phyloP scores from a whole-genome alignment of 2,113 vertebrate genomes.

The Siniperca knerii region DNA sequence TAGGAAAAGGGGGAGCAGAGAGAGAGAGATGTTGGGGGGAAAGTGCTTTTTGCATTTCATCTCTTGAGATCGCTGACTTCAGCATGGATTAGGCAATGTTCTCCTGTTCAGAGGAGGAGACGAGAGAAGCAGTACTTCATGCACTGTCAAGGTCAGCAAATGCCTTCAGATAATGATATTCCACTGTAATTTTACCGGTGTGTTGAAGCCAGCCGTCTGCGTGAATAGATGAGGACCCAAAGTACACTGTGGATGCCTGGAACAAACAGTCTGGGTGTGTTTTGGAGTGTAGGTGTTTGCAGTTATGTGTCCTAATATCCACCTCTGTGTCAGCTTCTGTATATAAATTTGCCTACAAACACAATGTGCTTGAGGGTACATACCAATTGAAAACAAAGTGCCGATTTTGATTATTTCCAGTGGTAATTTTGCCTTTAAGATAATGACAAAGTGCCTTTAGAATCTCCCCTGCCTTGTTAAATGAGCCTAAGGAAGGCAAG shows the following conservation, averaged over 20 bases:
- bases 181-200: slow-evolving; percentile 78
- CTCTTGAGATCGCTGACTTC: slow-evolving; percentile 79
- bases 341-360: slow-evolving; percentile 30
- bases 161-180: slow-evolving; percentile 78
- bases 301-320: slow-evolving; percentile 17
- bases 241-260: slow-evolving; percentile 16
- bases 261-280: slow-evolving; percentile 49
- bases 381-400: slow-evolving; percentile 28
- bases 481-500: slow-evolving; percentile 63
- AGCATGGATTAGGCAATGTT: slow-evolving; percentile 78
- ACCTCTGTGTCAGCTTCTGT: slow-evolving; percentile 33
- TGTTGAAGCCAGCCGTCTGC: slow-evolving; percentile 64
- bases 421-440: slow-evolving; percentile 38
- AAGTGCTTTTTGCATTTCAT: slow-evolving; percentile 72
- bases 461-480: slow-evolving; percentile 62
- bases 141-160: slow-evolving; percentile 77
- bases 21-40: neutral
- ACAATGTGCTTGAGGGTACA: slow-evolving; percentile 9
- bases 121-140: slow-evolving; percentile 52
- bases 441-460: slow-evolving; percentile 64
- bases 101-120: slow-evolving; percentile 53
- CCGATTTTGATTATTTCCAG: slow-evolving; percentile 40
- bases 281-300: slow-evolving; percentile 38
- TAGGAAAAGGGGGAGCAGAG: too few relatives aligned
- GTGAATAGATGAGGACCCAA: slow-evolving; percentile 53